phyloP scores from a whole-genome alignment of 30 jellyfish, hydroid and myxozoan species.

The Mastigias papua region DNA sequence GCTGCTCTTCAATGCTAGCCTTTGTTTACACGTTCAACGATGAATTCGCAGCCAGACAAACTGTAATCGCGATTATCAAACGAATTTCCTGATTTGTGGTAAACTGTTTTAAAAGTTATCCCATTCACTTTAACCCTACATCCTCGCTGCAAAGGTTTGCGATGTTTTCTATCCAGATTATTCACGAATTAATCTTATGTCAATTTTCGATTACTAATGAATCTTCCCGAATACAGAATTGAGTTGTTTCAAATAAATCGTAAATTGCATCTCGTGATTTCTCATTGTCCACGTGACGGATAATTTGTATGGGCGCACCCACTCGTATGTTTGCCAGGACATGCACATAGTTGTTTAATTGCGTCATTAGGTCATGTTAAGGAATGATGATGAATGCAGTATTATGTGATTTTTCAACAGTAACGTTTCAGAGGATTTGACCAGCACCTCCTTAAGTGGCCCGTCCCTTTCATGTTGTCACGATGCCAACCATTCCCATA shows the following conservation, averaged over 20 bases:
- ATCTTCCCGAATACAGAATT: slow-evolving; percentile 9
- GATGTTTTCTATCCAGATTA: slow-evolving; percentile 70
- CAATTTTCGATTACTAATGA: slow-evolving; percentile 34
- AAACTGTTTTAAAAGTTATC: slow-evolving; percentile 34
- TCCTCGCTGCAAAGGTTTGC: slow-evolving; percentile 70
- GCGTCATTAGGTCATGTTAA: neutral
- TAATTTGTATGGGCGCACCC: neutral
- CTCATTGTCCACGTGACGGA: neutral
- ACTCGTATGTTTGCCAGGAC: neutral
- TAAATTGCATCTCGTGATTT: neutral
- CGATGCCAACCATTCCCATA: no score
- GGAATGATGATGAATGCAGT: neutral
- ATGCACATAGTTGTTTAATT: neutral
- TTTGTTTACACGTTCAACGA: slow-evolving; percentile 53
- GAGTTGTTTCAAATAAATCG: neutral
- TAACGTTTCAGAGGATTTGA: no score
- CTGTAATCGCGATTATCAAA: slow-evolving; percentile 54
- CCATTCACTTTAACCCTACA: slow-evolving; percentile 66
- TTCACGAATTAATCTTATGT: slow-evolving; percentile 54
- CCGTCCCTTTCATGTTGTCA: neutral
- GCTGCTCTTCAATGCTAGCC: slow-evolving; percentile 6
- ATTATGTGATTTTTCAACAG: no score
- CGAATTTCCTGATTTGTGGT: slow-evolving; percentile 76
- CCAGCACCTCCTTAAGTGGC: neutral
- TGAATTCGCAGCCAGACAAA: slow-evolving; percentile 57